phyloP scores from a whole-genome alignment of 2,888 invertebrate species.

The Ommatoiulus sabulosus region DNA sequence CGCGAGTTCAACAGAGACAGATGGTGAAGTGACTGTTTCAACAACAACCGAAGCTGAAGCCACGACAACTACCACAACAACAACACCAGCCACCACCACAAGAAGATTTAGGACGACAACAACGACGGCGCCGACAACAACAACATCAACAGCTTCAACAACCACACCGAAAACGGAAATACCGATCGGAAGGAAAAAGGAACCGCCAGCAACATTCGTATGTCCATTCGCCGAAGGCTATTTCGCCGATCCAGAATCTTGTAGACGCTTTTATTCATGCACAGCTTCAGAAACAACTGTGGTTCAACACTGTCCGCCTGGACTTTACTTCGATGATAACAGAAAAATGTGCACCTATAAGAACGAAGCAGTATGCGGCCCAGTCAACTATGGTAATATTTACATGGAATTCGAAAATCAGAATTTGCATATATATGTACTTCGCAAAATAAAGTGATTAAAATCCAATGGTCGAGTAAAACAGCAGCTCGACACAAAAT shows the following conservation, averaged over 20 bases:
- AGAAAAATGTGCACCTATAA: slow-evolving; percentile 92
- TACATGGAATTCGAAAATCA: neutral
- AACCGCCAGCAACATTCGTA: neutral
- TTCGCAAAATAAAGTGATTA: too few relatives aligned
- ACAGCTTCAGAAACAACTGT: slow-evolving; percentile 92
- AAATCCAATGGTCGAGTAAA: too few relatives aligned
- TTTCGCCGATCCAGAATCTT: slow-evolving; percentile 63
- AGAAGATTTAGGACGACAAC: neutral
- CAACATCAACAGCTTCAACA: slow-evolving; percentile 26
- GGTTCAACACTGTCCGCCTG: slow-evolving; percentile 88
- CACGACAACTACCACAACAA: slow-evolving; percentile 50
- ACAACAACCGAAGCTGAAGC: neutral
- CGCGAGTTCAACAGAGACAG: neutral
- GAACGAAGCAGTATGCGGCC: slow-evolving; percentile 89
- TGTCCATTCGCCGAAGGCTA: slow-evolving; percentile 63
- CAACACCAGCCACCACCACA: neutral
- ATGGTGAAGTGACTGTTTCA: neutral
- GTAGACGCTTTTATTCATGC: slow-evolving; percentile 70
- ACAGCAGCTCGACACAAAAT: too few relatives aligned
- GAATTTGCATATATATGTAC: neutral
- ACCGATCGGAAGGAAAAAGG: slow-evolving; percentile 9
- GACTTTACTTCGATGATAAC: slow-evolving; percentile 89
- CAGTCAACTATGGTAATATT: slow-evolving; percentile 71
- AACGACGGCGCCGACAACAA: slow-evolving; percentile 24
- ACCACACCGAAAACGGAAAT: neutral